A percentile compares a stretch with the other conserved stretches of the same genome.
Evolutionary conservation across 1,140 invertebrate genomes (phyloP).

Genomic region (Cotesia glomerata): DNA sequence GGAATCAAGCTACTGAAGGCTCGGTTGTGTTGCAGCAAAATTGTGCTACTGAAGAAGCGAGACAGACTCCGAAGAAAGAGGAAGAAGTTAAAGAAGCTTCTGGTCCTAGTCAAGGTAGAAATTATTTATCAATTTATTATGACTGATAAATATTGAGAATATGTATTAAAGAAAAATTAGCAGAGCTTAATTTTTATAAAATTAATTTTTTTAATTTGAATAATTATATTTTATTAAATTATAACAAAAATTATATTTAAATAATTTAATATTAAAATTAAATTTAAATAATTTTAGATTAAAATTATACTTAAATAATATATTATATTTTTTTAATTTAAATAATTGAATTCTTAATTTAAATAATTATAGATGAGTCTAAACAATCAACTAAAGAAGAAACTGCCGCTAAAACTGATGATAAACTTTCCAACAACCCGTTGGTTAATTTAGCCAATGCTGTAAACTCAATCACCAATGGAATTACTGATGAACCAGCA

Average conservation of each 20-base stretch:
- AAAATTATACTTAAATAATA: no score
- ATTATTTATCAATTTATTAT: no score
- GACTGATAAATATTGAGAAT: no score
- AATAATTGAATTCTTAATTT: no score
- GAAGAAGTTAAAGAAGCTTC: slow-evolving; percentile 28
- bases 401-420: slow-evolving; percentile 41
- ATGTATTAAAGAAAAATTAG: background rate
- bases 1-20: slow-evolving; percentile 46
- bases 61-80: slow-evolving; percentile 44
- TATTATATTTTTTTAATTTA: no score
- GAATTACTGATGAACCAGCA: slow-evolving; percentile 47
- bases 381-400: slow-evolving; percentile 45
- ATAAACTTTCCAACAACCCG: slow-evolving; percentile 55
- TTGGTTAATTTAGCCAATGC: slow-evolving; percentile 56
- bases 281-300: no score
- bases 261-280: no score
- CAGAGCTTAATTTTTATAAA: background rate
- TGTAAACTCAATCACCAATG: slow-evolving; percentile 60
- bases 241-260: no score
- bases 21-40: slow-evolving; percentile 37
- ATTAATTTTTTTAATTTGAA: background rate
- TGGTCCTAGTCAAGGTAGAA: slow-evolving; percentile 8
- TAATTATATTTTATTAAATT: no score
- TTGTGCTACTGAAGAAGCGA: slow-evolving; percentile 41
- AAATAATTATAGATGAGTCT: slow-evolving; percentile 41